Percentiles rank a stretch among this genome's conserved stretches.
Conservation (phyloP, 1,140 invertebrate genomes). For the Drosophila pachea region DNA sequence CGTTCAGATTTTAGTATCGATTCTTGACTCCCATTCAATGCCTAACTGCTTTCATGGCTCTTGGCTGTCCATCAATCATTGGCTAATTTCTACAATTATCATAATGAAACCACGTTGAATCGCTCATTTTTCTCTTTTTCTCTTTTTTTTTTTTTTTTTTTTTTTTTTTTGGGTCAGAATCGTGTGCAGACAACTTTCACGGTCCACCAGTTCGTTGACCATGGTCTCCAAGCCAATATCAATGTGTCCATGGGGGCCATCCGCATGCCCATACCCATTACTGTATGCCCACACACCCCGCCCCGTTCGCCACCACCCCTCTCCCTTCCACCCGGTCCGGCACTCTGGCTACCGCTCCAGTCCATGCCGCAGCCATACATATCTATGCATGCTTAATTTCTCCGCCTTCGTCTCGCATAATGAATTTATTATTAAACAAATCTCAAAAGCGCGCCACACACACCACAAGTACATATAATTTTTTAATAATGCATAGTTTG, state of each 20-base stretch:
- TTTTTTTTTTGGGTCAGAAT: conserved; percentile 61
- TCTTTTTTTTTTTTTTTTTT: conserved; percentile 12
- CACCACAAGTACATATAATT: conserved; percentile 71
- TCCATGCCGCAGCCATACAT: conserved; percentile 22
- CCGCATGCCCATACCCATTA: conserved; percentile 21
- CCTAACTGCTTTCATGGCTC: neutral
- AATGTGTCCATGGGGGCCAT: conserved; percentile 29
- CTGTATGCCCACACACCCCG: neutral
- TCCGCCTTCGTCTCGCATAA: conserved; percentile 60
- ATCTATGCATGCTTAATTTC: conserved; percentile 73
- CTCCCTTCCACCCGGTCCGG: no score
- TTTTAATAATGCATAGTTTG: conserved; percentile 78
- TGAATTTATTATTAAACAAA: conserved; percentile 74
- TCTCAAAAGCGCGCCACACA: conserved; percentile 61
- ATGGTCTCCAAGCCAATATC: conserved; percentile 33
- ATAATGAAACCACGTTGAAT: conserved; percentile 39
- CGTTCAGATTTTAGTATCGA: no score
- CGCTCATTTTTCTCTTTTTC: conserved; percentile 28
- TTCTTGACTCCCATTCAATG: no score
- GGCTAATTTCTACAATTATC: conserved; percentile 50
- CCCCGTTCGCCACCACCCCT: neutral
- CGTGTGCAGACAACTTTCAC: conserved; percentile 64
- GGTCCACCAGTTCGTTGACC: conserved; percentile 71
- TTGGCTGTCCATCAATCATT: conserved; percentile 19
- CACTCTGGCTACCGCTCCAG: neutral